These are phyloP conservation scores for Tympanuchus pallidicinctus DNA, from an alignment of 2,113 vertebrate species.

Conservation along the genomic window DNA sequence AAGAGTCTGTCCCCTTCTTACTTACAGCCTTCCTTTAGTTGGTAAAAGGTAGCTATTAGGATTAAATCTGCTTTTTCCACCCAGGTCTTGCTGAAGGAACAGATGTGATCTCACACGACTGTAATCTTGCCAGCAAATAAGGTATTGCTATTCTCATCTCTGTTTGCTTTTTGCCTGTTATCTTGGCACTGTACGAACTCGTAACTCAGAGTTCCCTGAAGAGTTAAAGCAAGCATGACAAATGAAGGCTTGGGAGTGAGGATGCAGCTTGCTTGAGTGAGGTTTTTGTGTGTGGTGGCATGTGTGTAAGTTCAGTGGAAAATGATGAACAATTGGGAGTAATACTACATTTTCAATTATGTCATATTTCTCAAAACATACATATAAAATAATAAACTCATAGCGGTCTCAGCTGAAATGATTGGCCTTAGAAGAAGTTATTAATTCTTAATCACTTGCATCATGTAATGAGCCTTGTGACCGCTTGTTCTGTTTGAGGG, in stretches of 20 bases:
- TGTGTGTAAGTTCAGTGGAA: background rate
- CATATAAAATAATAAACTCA: background rate
- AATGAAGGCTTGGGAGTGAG: background rate
- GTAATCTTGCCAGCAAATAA: background rate
- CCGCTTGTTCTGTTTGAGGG: background rate
- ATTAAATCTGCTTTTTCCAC: background rate
- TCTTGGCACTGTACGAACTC: background rate
- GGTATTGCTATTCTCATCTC: background rate
- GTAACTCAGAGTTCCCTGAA: background rate
- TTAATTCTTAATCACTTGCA: slow-evolving; percentile 60
- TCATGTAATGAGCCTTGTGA: slow-evolving; percentile 22
- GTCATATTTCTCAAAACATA: background rate
- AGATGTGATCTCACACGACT: background rate
- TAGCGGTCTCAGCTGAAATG: background rate
- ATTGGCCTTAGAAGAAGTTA: background rate
- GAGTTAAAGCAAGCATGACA: background rate
- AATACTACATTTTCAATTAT: background rate
- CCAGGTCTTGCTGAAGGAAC: background rate
- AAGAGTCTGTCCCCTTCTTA: too few species aligned
- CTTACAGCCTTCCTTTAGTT: too few species aligned
- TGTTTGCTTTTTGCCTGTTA: background rate
- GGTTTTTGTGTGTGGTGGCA: background rate
- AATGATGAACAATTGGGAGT: background rate
- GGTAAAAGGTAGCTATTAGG: background rate
- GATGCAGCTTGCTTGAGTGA: background rate